A percentile compares a stretch with the other conserved stretches of the same genome.
Conservation (phyloP, 1,140 invertebrate genomes). For the Cataglyphis hispanica region DNA sequence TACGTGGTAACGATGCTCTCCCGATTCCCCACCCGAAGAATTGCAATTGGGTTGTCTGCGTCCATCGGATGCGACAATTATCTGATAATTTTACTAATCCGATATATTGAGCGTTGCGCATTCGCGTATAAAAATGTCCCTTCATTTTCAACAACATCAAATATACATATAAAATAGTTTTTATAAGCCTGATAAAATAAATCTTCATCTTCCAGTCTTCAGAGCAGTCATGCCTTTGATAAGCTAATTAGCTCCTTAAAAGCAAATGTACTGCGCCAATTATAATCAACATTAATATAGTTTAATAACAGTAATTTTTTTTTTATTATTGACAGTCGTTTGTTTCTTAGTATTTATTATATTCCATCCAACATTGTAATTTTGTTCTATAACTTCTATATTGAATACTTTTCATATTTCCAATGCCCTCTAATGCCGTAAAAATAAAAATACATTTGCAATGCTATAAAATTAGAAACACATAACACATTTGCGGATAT, state of each 20-base stretch:
- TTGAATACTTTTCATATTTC: neutral
- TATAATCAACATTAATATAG: neutral
- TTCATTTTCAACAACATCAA: neutral
- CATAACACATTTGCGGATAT: neutral
- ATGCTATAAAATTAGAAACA: neutral
- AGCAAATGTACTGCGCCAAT: neutral
- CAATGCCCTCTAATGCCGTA: neutral
- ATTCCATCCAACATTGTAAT: slow-evolving; percentile 1
- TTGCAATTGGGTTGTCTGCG: slow-evolving; percentile 7
- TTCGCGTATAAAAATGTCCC: neutral
- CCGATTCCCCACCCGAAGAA: neutral
- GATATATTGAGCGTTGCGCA: neutral
- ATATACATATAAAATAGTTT: neutral
- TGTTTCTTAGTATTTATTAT: neutral
- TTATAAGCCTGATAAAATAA: neutral
- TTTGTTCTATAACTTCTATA: neutral
- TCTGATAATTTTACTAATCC: neutral
- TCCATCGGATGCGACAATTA: slow-evolving; percentile 71
- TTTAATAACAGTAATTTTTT: neutral
- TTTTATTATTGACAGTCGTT: neutral
- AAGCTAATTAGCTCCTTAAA: neutral
- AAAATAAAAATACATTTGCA: neutral
- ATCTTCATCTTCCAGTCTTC: neutral
- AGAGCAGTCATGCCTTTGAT: neutral
- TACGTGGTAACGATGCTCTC: slow-evolving; percentile 21